Conservation (phyloP, 1,140 invertebrate species). For the Pseudachorutes palmiensis region DNA sequence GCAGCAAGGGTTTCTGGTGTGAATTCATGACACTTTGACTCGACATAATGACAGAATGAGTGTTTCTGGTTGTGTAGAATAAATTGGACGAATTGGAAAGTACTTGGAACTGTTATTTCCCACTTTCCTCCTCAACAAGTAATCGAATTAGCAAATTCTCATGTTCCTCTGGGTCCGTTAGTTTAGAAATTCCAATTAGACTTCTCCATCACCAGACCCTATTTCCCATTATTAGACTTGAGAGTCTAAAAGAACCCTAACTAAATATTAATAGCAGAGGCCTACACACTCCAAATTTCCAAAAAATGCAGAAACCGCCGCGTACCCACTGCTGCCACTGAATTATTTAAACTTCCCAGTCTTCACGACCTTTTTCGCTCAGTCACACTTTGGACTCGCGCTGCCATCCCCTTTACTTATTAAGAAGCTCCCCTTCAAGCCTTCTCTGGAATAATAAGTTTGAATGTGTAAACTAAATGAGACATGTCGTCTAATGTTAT, state of each 20-base stretch:
- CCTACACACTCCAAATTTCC: neutral
- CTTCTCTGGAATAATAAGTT: too few relatives aligned
- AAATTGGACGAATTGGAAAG: neutral
- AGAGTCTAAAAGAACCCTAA: neutral
- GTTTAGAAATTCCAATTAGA: too few relatives aligned
- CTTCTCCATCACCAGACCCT: neutral
- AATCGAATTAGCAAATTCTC: neutral
- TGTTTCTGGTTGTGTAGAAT: too few relatives aligned
- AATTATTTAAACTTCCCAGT: neutral
- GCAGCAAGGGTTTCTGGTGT: too few relatives aligned
- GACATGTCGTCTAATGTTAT: neutral
- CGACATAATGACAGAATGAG: constrained; percentile 6
- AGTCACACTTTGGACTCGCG: neutral
- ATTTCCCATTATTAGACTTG: constrained; percentile 8
- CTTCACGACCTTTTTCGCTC: neutral
- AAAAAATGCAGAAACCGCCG: neutral
- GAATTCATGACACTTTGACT: too few relatives aligned
- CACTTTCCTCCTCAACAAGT: constrained; percentile 1
- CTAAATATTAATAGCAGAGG: constrained; percentile 10
- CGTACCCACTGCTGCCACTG: neutral
- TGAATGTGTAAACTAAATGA: constrained; percentile 7
- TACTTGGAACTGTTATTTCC: neutral
- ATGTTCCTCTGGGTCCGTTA: too few relatives aligned
- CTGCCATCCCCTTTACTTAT: neutral
- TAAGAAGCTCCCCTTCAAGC: neutral